Percentiles rank a stretch among this genome's conserved stretches.
phyloP scores from a whole-genome alignment of 2,797 vertebrate species.

The Liparis tanakae region DNA sequence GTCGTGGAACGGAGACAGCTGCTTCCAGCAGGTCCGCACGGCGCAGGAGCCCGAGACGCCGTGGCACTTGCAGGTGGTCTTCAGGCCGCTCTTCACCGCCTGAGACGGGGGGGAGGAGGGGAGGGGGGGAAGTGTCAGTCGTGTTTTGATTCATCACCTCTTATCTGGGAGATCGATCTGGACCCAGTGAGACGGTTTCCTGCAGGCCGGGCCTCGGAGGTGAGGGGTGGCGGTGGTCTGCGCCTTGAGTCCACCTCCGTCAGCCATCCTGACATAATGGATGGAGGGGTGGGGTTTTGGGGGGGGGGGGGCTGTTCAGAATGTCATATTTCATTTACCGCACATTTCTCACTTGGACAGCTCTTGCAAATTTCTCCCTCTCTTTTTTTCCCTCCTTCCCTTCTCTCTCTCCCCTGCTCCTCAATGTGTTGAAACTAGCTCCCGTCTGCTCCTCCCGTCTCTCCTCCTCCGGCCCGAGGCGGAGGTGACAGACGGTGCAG shows the following conservation, averaged over 20 bases:
- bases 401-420: constrained; percentile 8
- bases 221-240: constrained; percentile 52
- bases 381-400: constrained; percentile 38
- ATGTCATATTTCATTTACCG: constrained; percentile 74
- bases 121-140: constrained; percentile 64
- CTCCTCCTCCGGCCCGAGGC: constrained; percentile 65
- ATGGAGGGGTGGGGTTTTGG: constrained; percentile 61
- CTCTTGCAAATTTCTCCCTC: constrained; percentile 40
- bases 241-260: constrained; percentile 62
- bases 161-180: constrained; percentile 80
- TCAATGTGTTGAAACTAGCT: constrained; percentile 77
- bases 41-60: constrained; percentile 97
- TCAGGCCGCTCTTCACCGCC: constrained; percentile 96
- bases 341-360: constrained; percentile 80
- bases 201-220: constrained; percentile 59
- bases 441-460: constrained; percentile 55
- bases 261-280: constrained; percentile 72
- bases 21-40: constrained; percentile 97
- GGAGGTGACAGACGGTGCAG: constrained; percentile 68
- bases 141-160: constrained; percentile 80
- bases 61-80: constrained; percentile 98
- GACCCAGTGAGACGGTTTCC: constrained; percentile 70
- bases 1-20: constrained; percentile 96
- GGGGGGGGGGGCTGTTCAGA: constrained; percentile 61
- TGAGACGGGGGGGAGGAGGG: constrained; percentile 55